phyloP scores from a whole-genome alignment of 1,140 invertebrate genomes.

The Chionoecetes opilio region DNA sequence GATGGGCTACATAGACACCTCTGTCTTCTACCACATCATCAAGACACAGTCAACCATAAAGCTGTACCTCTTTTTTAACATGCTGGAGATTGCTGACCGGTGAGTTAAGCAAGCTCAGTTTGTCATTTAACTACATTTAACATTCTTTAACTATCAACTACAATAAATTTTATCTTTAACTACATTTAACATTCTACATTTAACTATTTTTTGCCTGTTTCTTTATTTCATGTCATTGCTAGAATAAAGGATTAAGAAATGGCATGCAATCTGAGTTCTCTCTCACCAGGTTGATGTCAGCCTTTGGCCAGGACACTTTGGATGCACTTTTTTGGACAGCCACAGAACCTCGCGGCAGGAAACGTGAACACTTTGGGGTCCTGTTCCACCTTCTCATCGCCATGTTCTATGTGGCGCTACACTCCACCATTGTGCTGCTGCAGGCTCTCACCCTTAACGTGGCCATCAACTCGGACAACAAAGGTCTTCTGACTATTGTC shows the following conservation, averaged over 20 bases:
- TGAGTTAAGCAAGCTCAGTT: conserved; percentile 37
- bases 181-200: too few species aligned
- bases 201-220: too few species aligned
- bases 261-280: too few species aligned
- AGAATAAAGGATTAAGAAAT: too few species aligned
- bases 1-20: conserved; percentile 97
- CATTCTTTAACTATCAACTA: too few species aligned
- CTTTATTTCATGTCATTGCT: too few species aligned
- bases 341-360: conserved; percentile 93
- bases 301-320: conserved; percentile 99
- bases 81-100: conserved; percentile 92
- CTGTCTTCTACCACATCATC: conserved; percentile 99
- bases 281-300: conserved; percentile 91
- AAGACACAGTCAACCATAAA: conserved; percentile 99
- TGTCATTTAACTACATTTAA: too few species aligned
- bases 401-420: conserved; percentile 96
- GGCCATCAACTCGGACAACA: conserved; percentile 99
- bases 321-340: conserved; percentile 99
- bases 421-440: conserved; percentile 95
- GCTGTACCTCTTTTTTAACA: conserved; percentile 99
- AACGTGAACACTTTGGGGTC: conserved; percentile 93
- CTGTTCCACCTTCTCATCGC: conserved; percentile 95
- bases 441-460: conserved; percentile 94
- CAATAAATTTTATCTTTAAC: too few species aligned
- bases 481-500: conserved; percentile 98